phyloP scores from a whole-genome alignment of 2,113 vertebrate genomes.

The Typhlomys cinereus region DNA sequence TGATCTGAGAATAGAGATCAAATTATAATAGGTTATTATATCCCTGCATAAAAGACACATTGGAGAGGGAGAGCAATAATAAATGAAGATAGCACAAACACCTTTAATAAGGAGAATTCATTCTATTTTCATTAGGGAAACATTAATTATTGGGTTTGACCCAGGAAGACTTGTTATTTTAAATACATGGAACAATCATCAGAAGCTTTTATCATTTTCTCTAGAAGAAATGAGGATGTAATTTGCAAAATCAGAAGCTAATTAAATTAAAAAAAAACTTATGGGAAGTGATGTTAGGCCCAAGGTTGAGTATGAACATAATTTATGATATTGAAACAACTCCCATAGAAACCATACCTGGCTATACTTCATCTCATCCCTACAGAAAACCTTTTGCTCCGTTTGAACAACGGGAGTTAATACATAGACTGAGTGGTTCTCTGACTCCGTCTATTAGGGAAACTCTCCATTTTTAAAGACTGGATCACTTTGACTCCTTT shows the following conservation, averaged over 20 bases:
- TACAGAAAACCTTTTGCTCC: neutral
- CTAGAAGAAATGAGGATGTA: constrained; percentile 54
- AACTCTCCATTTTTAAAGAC: neutral
- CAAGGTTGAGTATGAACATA: constrained; percentile 42
- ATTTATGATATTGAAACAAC: constrained; percentile 26
- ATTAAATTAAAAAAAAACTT: constrained; percentile 60
- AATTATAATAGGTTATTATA: constrained; percentile 31
- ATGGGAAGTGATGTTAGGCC: constrained; percentile 26
- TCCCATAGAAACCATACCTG: neutral
- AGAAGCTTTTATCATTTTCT: constrained; percentile 43
- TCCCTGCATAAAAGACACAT: constrained; percentile 25
- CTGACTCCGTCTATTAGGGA: neutral
- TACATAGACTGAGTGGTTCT: neutral
- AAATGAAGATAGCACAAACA: constrained; percentile 31
- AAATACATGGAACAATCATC: constrained; percentile 60
- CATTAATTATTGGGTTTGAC: constrained; percentile 65
- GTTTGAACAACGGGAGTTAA: constrained; percentile 15
- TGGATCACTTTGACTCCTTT: neutral
- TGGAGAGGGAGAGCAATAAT: constrained; percentile 17
- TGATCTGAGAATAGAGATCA: constrained; percentile 28
- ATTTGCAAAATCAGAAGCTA: constrained; percentile 69
- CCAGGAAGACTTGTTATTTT: constrained; percentile 53
- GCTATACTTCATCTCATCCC: neutral
- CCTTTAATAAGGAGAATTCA: constrained; percentile 28
- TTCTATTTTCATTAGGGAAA: constrained; percentile 65